Percentiles rank a stretch among this genome's conserved stretches.
These are phyloP conservation scores for Exocentrus adspersus DNA, from an alignment of 2,888 invertebrate species.

Conservation along the genomic window DNA sequence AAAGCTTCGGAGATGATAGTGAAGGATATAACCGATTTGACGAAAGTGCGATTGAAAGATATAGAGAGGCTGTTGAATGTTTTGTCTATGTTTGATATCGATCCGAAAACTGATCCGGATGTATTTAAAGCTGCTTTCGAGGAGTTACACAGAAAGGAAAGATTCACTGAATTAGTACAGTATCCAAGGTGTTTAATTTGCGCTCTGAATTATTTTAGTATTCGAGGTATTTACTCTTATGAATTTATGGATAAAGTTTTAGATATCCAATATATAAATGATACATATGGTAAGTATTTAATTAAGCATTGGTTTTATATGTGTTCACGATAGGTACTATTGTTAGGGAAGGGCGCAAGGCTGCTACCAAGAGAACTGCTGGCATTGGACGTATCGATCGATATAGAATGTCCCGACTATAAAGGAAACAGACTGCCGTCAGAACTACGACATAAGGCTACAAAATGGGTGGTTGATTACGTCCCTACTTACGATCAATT, in stretches of 20 bases:
- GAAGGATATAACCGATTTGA: constrained; percentile 60
- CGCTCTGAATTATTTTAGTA: constrained; percentile 70
- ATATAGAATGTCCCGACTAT: constrained; percentile 70
- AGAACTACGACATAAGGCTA: constrained; percentile 65
- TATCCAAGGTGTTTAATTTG: constrained; percentile 71
- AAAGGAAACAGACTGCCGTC: constrained; percentile 67
- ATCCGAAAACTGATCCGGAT: constrained; percentile 65
- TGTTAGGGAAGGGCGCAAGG: constrained; percentile 51
- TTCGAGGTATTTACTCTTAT: constrained; percentile 68
- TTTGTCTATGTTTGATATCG: constrained; percentile 71
- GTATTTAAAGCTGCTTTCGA: constrained; percentile 61
- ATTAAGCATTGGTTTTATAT: too few species aligned
- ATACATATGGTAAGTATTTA: constrained; percentile 66
- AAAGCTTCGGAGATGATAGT: constrained; percentile 67
- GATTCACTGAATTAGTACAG: constrained; percentile 67
- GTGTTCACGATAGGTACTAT: neutral
- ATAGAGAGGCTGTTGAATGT: constrained; percentile 75
- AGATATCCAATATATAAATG: constrained; percentile 67
- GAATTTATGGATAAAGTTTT: constrained; percentile 71
- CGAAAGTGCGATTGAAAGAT: constrained; percentile 74
- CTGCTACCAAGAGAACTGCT: constrained; percentile 68
- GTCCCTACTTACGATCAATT: constrained; percentile 66
- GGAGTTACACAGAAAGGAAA: constrained; percentile 66
- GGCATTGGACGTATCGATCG: constrained; percentile 70
- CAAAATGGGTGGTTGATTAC: constrained; percentile 71